These are phyloP conservation scores for Diadumene lineata DNA, from an alignment of 92 coral and sea anemone genomes.

Conservation along the genomic window DNA sequence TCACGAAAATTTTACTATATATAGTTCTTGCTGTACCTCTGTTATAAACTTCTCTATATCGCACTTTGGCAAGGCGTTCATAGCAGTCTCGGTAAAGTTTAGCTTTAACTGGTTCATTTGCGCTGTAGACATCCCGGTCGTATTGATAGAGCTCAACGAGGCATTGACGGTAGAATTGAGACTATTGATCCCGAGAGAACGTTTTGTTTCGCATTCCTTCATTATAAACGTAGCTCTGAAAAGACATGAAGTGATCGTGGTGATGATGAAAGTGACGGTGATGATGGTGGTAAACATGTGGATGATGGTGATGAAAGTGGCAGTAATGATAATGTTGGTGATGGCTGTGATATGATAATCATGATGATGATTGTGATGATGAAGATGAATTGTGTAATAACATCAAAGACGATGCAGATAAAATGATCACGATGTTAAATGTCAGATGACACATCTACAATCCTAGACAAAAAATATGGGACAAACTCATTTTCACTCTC, in stretches of 20 bases:
- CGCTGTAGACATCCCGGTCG: constrained; percentile 46
- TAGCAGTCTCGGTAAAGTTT: constrained; percentile 50
- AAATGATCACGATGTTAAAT: too few species aligned
- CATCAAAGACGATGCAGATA: too few species aligned
- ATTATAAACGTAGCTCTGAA: constrained; percentile 72
- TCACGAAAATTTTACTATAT: background rate
- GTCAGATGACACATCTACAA: too few species aligned
- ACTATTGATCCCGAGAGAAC: constrained; percentile 28
- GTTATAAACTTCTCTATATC: constrained; percentile 57
- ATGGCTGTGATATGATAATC: background rate
- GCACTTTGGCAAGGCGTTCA: constrained; percentile 59
- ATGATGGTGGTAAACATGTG: background rate
- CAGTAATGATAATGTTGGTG: background rate
- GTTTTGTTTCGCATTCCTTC: constrained; percentile 60
- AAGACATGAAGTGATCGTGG: too few species aligned
- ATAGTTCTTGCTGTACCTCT: constrained; percentile 38
- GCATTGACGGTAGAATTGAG: constrained; percentile 48
- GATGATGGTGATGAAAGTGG: background rate
- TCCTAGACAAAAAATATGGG: too few species aligned
- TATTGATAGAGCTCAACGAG: constrained; percentile 44
- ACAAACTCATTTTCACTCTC: too few species aligned
- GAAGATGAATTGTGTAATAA: too few species aligned
- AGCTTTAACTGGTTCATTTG: constrained; percentile 49
- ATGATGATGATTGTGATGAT: background rate
- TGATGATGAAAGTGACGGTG: background rate